Evolutionary conservation across 2,888 invertebrate species (phyloP), one percentile per base, ranked within the genome.

Genomic region (Myopa testacea): DNA sequence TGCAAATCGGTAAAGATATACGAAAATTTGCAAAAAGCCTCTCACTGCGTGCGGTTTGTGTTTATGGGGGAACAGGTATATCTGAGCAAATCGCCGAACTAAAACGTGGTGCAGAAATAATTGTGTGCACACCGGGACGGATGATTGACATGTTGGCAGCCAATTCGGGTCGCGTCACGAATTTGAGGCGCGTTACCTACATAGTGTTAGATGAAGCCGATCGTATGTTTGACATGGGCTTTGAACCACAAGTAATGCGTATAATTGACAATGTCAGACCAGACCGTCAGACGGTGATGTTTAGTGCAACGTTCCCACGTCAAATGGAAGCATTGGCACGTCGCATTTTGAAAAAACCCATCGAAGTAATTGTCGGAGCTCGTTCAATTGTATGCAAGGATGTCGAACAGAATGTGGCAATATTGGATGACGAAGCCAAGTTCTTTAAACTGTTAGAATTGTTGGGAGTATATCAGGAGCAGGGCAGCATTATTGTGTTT

Each of bases 91-190:
- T 98, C 83, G 98, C 98, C 0, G 98, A 98, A 88, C 87, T 99
- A 80, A 99, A 98, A 88, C 92, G 98, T 62, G 99, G 98, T 4
- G 96, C 98, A 0, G 98, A 99, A 90, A 97, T 99, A 82, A 97
- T 99, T 83, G 99, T 99, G 0, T 99, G 99, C 86, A 99, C 99
- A 0, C 99, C 99, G 0, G 99, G 99, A 0, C 92, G 99, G 70
- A 99, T 99, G 99, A 99, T 99, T 80, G 99, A 99, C 90, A 99
- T 99, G 98, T 89, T 99, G 83, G 98, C 99, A 0, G 99, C 99
- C 0, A 99, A 99, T 89, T 97, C 96, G 68, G 99, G 98, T 80
- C 93, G 98, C 82, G 99, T 99, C 3, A 99, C 99, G 8, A 99
- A 99, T 90, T 91, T 99, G 79, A 92, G 96, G n/a, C 92, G 99